Percentiles rank a stretch among this genome's conserved stretches.
These are phyloP conservation scores for Pemphredon lugubris DNA, from an alignment of 2,888 invertebrate genomes.

Conservation along the genomic window DNA sequence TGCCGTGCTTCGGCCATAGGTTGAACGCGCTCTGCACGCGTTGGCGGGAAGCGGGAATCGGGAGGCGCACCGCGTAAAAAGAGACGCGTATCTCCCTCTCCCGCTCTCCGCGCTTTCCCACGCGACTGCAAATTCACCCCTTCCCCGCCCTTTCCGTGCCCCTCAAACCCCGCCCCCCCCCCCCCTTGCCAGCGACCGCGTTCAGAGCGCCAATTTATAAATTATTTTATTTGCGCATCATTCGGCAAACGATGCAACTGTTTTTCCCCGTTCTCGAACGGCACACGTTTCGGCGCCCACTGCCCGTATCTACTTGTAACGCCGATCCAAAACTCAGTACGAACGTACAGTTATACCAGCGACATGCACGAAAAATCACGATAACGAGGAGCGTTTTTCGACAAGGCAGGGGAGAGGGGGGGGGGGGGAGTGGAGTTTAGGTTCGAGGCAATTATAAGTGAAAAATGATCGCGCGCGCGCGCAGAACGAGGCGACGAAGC, in stretches of 20 bases:
- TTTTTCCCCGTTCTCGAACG: neutral
- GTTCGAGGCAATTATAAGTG: slow-evolving; percentile 48
- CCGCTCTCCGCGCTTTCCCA: slow-evolving; percentile 10
- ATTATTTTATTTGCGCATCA: slow-evolving; percentile 57
- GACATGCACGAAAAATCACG: slow-evolving; percentile 65
- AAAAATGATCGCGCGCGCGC: slow-evolving; percentile 52
- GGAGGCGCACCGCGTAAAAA: slow-evolving; percentile 14
- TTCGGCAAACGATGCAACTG: slow-evolving; percentile 20
- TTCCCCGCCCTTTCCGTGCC: neutral
- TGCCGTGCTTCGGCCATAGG: slow-evolving; percentile 42
- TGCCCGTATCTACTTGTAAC: no score
- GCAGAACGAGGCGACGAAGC: slow-evolving; percentile 2
- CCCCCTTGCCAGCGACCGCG: no score
- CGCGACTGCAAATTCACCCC: neutral
- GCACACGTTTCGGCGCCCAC: neutral
- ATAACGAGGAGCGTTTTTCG: slow-evolving; percentile 60
- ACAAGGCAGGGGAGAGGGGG: no score
- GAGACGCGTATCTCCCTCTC: slow-evolving; percentile 4
- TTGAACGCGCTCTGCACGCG: no score
- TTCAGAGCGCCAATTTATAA: slow-evolving; percentile 63
- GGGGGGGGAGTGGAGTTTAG: slow-evolving; percentile 32
- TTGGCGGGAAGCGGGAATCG: slow-evolving; percentile 9
- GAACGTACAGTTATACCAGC: slow-evolving; percentile 37
- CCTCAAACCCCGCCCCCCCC: neutral
- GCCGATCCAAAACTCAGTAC: no score